Evolutionary conservation across 2,888 invertebrate species (phyloP).

Genomic region (Keiferia lycopersicella): DNA sequence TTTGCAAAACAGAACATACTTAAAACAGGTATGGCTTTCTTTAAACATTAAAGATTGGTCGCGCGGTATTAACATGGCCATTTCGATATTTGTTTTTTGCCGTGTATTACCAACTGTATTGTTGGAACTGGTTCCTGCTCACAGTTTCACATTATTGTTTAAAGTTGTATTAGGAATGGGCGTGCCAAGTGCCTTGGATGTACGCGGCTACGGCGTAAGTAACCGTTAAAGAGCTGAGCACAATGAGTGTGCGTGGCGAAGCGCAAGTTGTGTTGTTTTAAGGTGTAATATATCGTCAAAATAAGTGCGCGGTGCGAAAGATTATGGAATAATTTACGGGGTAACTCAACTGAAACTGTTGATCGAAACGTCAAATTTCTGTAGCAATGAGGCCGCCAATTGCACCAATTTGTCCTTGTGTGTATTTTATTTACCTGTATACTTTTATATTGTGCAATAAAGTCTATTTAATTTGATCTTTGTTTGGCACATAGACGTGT

Average conservation of each 20-base stretch:
- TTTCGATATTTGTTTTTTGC: background rate
- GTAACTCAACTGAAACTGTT: too few relatives aligned
- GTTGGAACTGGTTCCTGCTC: conserved; percentile 6
- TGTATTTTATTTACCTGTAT: too few relatives aligned
- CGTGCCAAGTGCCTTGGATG: conserved; percentile 13
- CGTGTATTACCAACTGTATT: conserved; percentile 11
- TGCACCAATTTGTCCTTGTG: too few relatives aligned
- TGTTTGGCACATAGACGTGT: too few relatives aligned
- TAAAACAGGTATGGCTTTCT: conserved; percentile 5
- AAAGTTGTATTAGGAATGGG: conserved; percentile 28
- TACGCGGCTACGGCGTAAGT: conserved; percentile 4
- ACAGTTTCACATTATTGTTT: conserved; percentile 15
- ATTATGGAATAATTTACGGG: too few relatives aligned
- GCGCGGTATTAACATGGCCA: background rate
- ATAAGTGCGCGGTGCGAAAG: too few relatives aligned
- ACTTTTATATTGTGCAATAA: too few relatives aligned
- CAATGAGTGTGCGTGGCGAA: background rate
- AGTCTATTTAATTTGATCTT: too few relatives aligned
- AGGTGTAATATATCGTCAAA: too few relatives aligned
- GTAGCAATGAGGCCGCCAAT: too few relatives aligned
- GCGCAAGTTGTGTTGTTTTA: background rate
- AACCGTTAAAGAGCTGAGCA: background rate
- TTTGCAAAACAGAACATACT: conserved; percentile 23
- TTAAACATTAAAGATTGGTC: conserved; percentile 9
- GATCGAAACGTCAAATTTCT: too few relatives aligned